Base-by-base conservation (phyloP, 2,113 vertebrate genomes). In the Oreotrochilus melanogaster region DNA sequence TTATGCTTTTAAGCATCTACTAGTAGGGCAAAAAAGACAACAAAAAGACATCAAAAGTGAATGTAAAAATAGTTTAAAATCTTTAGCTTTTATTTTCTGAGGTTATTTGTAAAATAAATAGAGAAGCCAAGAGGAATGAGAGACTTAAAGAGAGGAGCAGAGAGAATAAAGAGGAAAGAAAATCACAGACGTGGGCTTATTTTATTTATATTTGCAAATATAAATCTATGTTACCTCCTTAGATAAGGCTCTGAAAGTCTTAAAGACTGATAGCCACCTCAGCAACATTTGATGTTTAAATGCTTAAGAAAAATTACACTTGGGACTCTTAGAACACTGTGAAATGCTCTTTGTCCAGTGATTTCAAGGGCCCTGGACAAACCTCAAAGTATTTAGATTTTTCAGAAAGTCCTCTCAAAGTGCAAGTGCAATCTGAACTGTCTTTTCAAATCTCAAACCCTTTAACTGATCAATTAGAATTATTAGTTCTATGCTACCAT, bases 121-220 rank as follows among this genome's bases (percentile, higher is more conserved):
- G 85, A 93, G 75, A 80, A 94, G 33, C 84, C 71, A 62, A 86
- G 71, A 92, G 88, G 71, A 91, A 76, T 67, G 54, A 93, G 60
- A 88, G 35, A 79, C 78, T 76, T 92, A 73, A 93, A 81, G 87
- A 95, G 74, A 88, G 74, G 56, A 90, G 56, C 88, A 83, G 83
- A 91, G 88, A 89, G 51, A 79, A 86, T 82, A 95, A 82, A 92
- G 65, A 89, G 61, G 73, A 94, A 88, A 92, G 66, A 86, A 88
- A 93, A 88, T 83, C 47, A 43, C 43, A 54, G 54, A 94, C 11
- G 45, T 89, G 56, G 56, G 71, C 31, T 37, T 65, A 25, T 10
- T 48, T 23, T 11, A 48, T 11, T 71, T 12, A 39, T 39, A 12
- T 39, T 39, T 39, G 39, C 39, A 39, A 65, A 80, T 33, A 67